These are phyloP conservation scores for Leptinotarsa haldemani DNA, from an alignment of 2,888 invertebrate genomes.

Conservation along the genomic window DNA sequence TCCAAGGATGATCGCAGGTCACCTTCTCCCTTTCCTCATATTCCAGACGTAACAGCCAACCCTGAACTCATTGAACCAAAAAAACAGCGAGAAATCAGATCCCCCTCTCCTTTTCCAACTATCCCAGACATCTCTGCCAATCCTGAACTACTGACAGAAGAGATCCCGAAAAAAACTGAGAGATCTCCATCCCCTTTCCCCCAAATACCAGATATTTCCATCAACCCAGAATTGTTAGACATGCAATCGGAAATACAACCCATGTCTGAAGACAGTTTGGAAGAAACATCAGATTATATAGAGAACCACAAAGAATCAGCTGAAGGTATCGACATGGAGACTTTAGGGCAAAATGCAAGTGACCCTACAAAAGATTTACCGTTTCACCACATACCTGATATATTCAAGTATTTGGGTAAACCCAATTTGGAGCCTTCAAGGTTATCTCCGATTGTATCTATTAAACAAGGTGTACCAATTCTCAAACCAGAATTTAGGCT, in stretches of 20 bases:
- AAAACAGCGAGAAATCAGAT: slow-evolving; percentile 18
- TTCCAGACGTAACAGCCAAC: slow-evolving; percentile 50
- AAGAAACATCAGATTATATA: not conserved
- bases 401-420: slow-evolving; percentile 54
- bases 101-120: slow-evolving; percentile 55
- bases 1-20: slow-evolving; percentile 39
- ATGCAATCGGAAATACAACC: not conserved
- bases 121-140: slow-evolving; percentile 52
- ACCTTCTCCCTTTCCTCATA: slow-evolving; percentile 55
- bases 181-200: slow-evolving; percentile 54
- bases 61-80: slow-evolving; percentile 14
- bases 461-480: slow-evolving; percentile 42
- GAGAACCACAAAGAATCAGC: not conserved
- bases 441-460: slow-evolving; percentile 45
- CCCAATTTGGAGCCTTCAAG: slow-evolving; percentile 51
- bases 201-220: slow-evolving; percentile 53
- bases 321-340: not conserved
- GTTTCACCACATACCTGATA: slow-evolving; percentile 37
- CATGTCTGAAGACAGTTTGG: not conserved
- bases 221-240: not conserved
- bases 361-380: not conserved
- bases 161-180: slow-evolving; percentile 1
- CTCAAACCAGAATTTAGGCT: slow-evolving; percentile 59
- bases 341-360: not conserved
- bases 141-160: slow-evolving; percentile 12